phyloP scores from a whole-genome alignment of 2,113 vertebrate species.

The Nothoprocta perdicaria region DNA sequence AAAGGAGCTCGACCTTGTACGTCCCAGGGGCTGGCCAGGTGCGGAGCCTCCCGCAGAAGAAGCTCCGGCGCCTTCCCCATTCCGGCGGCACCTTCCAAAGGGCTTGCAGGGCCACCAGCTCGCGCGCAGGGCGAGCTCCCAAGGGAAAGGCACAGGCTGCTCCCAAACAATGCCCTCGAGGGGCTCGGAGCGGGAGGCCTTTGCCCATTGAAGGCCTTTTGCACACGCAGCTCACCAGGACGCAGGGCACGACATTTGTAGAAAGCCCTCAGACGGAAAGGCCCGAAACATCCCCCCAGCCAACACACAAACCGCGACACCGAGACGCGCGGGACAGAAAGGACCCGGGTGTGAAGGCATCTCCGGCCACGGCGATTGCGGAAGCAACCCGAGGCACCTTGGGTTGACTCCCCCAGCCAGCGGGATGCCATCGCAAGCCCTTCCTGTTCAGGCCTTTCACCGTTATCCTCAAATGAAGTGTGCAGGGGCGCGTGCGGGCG shows the following conservation, averaged over 20 bases:
- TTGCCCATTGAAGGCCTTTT: background rate
- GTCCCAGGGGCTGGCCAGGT: background rate
- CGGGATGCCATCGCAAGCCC: conserved; percentile 57
- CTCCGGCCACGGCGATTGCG: background rate
- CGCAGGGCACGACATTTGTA: background rate
- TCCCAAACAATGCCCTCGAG: background rate
- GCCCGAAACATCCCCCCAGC: background rate
- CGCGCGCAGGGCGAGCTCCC: background rate
- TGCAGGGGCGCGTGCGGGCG: conserved; percentile 40
- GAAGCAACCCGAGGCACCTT: conserved; percentile 9
- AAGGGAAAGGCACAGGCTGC: background rate
- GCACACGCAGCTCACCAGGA: background rate
- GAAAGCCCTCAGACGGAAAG: background rate
- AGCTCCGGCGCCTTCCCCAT: background rate
- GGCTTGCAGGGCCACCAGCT: background rate
- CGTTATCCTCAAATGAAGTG: conserved; percentile 53
- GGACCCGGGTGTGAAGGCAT: conserved; percentile 9
- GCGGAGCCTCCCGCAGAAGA: background rate
- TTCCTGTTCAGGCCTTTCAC: conserved; percentile 37
- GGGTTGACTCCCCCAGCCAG: conserved; percentile 30
- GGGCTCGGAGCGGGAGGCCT: background rate
- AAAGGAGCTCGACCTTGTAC: conserved; percentile 19
- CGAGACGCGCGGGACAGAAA: background rate
- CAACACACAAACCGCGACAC: background rate
- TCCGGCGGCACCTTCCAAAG: background rate